phyloP scores from a whole-genome alignment of 1,140 invertebrate genomes.

The Lasioglossum albipes region DNA sequence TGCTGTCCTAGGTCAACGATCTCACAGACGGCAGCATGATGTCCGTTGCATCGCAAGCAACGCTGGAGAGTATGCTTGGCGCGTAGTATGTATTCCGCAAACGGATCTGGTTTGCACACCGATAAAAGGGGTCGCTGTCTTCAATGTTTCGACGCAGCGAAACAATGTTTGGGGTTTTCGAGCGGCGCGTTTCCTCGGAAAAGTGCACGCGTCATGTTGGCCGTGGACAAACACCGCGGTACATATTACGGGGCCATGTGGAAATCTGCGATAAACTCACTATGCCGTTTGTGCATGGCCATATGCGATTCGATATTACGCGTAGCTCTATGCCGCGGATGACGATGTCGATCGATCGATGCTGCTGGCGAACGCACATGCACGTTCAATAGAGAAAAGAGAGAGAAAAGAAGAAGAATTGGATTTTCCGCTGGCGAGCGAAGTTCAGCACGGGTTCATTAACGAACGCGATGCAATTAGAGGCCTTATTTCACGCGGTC shows the following conservation, averaged over 20 bases:
- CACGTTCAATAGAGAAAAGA: slow-evolving; percentile 10
- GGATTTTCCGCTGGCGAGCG: background rate
- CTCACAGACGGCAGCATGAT: no score
- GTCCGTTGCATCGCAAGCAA: no score
- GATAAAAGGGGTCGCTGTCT: no score
- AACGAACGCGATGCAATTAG: slow-evolving; percentile 33
- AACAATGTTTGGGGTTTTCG: background rate
- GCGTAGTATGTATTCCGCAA: no score
- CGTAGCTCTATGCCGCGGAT: background rate
- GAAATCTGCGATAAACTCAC: slow-evolving; percentile 23
- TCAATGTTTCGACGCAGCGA: no score
- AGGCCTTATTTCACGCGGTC: slow-evolving; percentile 10
- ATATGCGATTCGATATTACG: slow-evolving; percentile 15
- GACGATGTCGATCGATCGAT: slow-evolving; percentile 24
- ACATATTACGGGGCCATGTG: slow-evolving; percentile 11
- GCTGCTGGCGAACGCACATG: background rate
- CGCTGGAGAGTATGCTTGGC: no score
- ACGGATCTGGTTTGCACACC: no score
- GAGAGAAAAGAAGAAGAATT: background rate
- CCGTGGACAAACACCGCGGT: slow-evolving; percentile 14
- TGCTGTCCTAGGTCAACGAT: no score
- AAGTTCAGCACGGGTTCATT: slow-evolving; percentile 32
- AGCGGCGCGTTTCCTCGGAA: background rate
- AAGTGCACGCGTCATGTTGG: slow-evolving; percentile 20
- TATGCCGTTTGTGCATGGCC: slow-evolving; percentile 1